Evolutionary conservation across 2,888 invertebrate genomes (phyloP), one percentile per base, ranked within the genome.

Genomic region (Patella pellucida): DNA sequence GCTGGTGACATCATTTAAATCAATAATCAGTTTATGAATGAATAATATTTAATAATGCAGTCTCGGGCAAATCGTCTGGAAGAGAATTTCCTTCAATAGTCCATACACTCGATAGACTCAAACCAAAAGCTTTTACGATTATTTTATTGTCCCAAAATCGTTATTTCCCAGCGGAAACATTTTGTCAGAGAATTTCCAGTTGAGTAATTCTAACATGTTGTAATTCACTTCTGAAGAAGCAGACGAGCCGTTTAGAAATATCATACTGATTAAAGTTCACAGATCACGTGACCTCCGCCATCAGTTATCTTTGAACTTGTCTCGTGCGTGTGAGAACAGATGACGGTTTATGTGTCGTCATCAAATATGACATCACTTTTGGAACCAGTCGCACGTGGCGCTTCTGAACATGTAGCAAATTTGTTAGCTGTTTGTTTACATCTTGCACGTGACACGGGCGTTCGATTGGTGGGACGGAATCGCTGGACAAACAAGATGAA

Each of bases 351-450:
- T 62, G 62, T 62, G 62, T 62, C 62, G 62, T 62, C 62, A 62
- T 62, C 62, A 62, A 62, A 62, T 62, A 62, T 62, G 62, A 62
- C 62, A 62, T 62, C 62, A 62, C 23, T 62, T 23, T 62, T 62
- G 62, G 23, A 19, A 23, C 62, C 23, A 23, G 23, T 62, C 19
- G 62, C 62, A 62, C 62, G 62, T 62, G 62, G 19, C 23, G 62
- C 23, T 14, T 62, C 62, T 3, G 62, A 62, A 23, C 62, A n/a
- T 62, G 62, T 62, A 23, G 62, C 62, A 62, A 62, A 62, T 62
- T 62, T 62, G 62, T 62, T 62, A 23, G 62, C 62, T 62, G 62
- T 62, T 62, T 62, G 62, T 62, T 62, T 62, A 62, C 62, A 23
- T 23, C 62, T 11, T 62, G 62, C 62, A 62, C 62, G 62, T 62